A percentile compares a stretch with the other conserved stretches of the same genome.
Evolutionary conservation across 1,140 invertebrate species (phyloP).

Genomic region (Heliothis subflexa): DNA sequence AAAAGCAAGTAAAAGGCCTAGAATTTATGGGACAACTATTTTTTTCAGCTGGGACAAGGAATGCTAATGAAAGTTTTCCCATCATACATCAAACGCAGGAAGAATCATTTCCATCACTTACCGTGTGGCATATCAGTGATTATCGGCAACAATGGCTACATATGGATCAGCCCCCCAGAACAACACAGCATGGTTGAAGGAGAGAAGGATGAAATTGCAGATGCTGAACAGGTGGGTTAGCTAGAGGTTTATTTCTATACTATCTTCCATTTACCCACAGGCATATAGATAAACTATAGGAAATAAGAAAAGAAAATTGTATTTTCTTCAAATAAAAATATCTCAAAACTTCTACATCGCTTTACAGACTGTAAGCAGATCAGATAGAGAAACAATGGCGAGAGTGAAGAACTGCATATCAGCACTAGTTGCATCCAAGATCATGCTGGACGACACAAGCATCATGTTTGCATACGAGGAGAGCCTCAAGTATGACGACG

Average conservation of each 20-base stretch:
- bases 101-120: constrained; percentile 98
- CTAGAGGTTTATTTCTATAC: background rate
- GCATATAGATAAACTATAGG: too few relatives aligned
- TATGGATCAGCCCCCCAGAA: constrained; percentile 95
- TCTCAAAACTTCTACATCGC: background rate
- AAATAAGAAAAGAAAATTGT: background rate
- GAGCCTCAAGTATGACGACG: constrained; percentile 92
- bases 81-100: constrained; percentile 96
- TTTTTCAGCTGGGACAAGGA: constrained; percentile 87
- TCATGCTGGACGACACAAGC: constrained; percentile 97
- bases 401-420: constrained; percentile 96
- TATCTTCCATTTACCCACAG: too few relatives aligned
- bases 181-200: constrained; percentile 60
- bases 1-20: too few relatives aligned
- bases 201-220: constrained; percentile 63
- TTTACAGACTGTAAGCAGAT: constrained; percentile 89
- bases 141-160: constrained; percentile 98
- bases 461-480: constrained; percentile 97
- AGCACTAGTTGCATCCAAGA: constrained; percentile 93
- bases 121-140: constrained; percentile 96
- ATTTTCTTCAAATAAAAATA: background rate
- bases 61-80: constrained; percentile 96
- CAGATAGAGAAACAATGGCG: constrained; percentile 93
- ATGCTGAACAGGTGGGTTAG: constrained; percentile 65
- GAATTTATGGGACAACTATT: background rate